Percentiles rank a stretch among this genome's conserved stretches.
Conservation (phyloP, 1,140 invertebrate species). For the Microvelia longipes region DNA sequence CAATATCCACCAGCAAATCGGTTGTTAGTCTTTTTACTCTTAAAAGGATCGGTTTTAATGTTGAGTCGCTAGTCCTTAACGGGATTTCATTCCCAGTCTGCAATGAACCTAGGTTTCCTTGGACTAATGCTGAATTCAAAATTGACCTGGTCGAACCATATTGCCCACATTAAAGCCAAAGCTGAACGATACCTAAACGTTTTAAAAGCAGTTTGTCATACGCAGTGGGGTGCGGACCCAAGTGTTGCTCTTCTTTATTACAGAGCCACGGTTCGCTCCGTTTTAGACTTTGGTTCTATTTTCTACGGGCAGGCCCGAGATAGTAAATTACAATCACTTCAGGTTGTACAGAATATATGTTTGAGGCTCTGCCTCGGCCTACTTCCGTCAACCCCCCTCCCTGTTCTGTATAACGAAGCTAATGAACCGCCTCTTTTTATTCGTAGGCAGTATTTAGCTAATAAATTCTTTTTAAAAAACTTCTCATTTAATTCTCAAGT, state of each 20-base stretch:
- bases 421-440: background rate
- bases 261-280: background rate
- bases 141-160: background rate
- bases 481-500: background rate
- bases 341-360: background rate
- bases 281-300: background rate
- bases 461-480: background rate
- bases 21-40: background rate
- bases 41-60: background rate
- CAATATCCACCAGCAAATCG: background rate
- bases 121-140: background rate
- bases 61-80: background rate
- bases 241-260: background rate
- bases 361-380: background rate
- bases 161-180: background rate
- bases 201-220: background rate
- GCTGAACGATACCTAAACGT: conserved; percentile 6
- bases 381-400: background rate
- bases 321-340: background rate
- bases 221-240: background rate
- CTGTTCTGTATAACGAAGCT: background rate
- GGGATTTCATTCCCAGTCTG: background rate
- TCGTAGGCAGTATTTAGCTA: background rate
- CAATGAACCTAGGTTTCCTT: background rate
- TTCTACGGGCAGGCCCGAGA: background rate